Conservation (phyloP, 2,888 invertebrate species). For the Chymomyza caudatula region DNA sequence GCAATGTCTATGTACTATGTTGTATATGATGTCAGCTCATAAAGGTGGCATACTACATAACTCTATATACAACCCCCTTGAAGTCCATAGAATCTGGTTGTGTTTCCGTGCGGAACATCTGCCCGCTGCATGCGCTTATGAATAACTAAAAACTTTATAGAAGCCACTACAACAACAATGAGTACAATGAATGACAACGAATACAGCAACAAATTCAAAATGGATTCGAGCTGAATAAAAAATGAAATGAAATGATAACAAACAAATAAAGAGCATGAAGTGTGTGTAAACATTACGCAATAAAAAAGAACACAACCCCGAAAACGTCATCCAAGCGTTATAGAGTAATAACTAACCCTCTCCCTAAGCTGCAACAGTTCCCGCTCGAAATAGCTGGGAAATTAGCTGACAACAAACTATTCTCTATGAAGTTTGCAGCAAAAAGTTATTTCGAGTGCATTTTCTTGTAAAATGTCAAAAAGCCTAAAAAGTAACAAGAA, state of each 20-base stretch:
- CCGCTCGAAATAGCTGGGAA: not conserved
- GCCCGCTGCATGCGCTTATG: not conserved
- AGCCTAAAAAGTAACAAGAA: not conserved
- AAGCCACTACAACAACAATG: not conserved
- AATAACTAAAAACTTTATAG: not conserved
- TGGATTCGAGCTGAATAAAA: slow-evolving; percentile 1
- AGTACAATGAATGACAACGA: not conserved
- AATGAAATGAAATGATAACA: slow-evolving; percentile 6
- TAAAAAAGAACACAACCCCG: not conserved
- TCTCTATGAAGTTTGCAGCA: not conserved
- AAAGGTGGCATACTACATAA: too few relatives aligned
- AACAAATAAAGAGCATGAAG: not conserved
- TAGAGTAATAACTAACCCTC: not conserved
- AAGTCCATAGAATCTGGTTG: not conserved
- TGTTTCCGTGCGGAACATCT: not conserved
- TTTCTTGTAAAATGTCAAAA: not conserved
- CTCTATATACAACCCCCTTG: not conserved
- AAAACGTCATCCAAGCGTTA: not conserved
- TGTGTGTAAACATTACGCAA: not conserved
- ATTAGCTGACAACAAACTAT: not conserved
- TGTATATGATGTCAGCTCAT: too few relatives aligned
- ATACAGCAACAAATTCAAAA: slow-evolving; percentile 8
- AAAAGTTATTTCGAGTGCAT: not conserved
- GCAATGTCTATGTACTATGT: too few relatives aligned
- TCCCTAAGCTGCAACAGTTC: not conserved